Evolutionary conservation across 2,888 invertebrate species (phyloP), one percentile per base, ranked within the genome.

Genomic region (Auanema sp.): DNA sequence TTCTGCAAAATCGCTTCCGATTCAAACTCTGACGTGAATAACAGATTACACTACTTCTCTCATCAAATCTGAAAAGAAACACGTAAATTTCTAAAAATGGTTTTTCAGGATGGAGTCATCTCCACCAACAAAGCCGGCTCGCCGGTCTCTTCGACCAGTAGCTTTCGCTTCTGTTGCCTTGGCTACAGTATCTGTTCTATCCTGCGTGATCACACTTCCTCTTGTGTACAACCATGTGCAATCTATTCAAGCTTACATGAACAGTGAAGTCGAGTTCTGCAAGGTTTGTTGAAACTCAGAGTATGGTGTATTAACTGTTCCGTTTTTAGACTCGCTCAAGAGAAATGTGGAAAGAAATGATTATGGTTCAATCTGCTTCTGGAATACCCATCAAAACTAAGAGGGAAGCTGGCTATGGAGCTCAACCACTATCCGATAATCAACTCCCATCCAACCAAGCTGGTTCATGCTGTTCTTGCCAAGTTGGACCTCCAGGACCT

Each of bases 271-370:
- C 33, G 82, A 83, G 58, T 83, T 83, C 66, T 83, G 83, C 72
- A 83, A 83, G 76, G 81, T 81, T 51, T 51, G 58, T 41, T 10
- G 24, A 33, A 14, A 10, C 0, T 60, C 25, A 62, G 16, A 2
- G 16, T 8, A n/a, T 18, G 23, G 11, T 5, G 16, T 61, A 16
- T 11, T 58, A 11, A 21, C 2, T 24, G 18, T 23, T 24, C 8
- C 11, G 3, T 16, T 58, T 75, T 40, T 63, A 79, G 79, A 81
- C 79, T 25, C 75, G 83, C 40, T 79, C 79, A 16, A 77, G 83
- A 25, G 83, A 83, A 58, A 80, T 83, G 80, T 83, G 83, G 83
- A 72, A 76, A 47, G 83, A 83, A 66, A 83, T 83, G 80, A 77
- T 81, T n/a, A 74, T 77, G 25, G 75, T 83, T 16, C 81, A 83